Evolutionary conservation across 2,113 vertebrate genomes (phyloP).

Genomic region (Bambusicola thoracicus): DNA sequence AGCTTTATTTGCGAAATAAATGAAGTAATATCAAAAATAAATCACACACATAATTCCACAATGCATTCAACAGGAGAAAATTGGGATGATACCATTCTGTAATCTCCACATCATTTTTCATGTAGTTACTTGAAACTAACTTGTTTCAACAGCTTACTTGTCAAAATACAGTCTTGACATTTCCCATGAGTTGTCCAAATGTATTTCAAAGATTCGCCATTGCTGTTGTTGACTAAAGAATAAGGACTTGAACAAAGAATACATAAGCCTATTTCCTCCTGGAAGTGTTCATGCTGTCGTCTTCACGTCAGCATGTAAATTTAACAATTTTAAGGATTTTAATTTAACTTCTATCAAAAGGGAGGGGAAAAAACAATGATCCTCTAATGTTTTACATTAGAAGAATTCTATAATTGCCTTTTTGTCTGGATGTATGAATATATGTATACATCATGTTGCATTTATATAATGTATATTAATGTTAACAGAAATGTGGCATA

Average conservation of each 20-base stretch:
- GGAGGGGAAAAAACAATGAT: background rate
- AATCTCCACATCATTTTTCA: background rate
- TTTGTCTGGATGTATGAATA: rapidly evolving
- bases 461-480: background rate
- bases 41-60: background rate
- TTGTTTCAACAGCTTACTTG: background rate
- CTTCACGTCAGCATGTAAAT: background rate
- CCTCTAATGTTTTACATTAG: background rate
- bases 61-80: background rate
- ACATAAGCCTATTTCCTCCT: background rate
- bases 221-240: background rate
- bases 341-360: background rate
- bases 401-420: background rate
- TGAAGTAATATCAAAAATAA: background rate
- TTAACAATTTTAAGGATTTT: background rate
- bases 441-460: background rate
- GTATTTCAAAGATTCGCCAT: background rate
- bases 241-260: background rate
- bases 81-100: background rate
- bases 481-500: background rate
- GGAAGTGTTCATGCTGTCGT: background rate
- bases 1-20: background rate
- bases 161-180: background rate
- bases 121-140: background rate
- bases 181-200: background rate